Base-by-base conservation (phyloP, 2,888 invertebrate genomes). In the Parnassius orleans region DNA sequence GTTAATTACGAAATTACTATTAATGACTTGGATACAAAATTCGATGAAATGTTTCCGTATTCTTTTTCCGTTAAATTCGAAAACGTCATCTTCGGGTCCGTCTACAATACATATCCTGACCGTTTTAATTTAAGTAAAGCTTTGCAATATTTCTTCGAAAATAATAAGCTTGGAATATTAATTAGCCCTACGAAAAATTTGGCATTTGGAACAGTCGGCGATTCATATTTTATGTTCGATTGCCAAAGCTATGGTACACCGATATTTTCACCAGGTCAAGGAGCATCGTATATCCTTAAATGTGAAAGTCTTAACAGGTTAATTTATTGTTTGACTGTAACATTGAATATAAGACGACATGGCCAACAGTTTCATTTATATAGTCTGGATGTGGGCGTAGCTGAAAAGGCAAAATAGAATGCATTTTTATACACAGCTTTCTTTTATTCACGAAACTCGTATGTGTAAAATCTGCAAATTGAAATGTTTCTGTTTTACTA, bases 151-250 rank as follows among this genome's bases (percentile, higher is more conserved):
- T 94, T 94, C 72, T 95, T 95, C 72, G 90, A 91, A 66, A 90
- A 90, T 51, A 80, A 91, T 66, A 79, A 79, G 7, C 52, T 85
- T 47, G 95, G 95, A 9, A 83, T 95, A 56, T 76, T 94, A 53
- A 91, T 92, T 57, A 92, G 92, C 66, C 89, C 92, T 0, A 79
- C 80, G 11, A 93, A 93, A 61, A 93, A 93, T 56, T 76, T 93
- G 65, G 90, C 92, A 10, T 92, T 93, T 69, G 93, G 93, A 2
- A 91, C 75, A 66, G 76, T 80, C 15, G 86, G 84, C 0, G 74
- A 79, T 12, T 94, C 94, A 11, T 95, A 94, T 72, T 95, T 94
- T 69, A 93, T 95, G 93, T 95, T 92, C 74, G 95, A 95, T 71
- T 94, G 94, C 68, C 94, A 94, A 78, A 92, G 92, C 65, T 83